A percentile compares a stretch with the other conserved stretches of the same genome.
phyloP scores from a whole-genome alignment of 2,797 vertebrate species.

The Macropus fuliginosus region DNA sequence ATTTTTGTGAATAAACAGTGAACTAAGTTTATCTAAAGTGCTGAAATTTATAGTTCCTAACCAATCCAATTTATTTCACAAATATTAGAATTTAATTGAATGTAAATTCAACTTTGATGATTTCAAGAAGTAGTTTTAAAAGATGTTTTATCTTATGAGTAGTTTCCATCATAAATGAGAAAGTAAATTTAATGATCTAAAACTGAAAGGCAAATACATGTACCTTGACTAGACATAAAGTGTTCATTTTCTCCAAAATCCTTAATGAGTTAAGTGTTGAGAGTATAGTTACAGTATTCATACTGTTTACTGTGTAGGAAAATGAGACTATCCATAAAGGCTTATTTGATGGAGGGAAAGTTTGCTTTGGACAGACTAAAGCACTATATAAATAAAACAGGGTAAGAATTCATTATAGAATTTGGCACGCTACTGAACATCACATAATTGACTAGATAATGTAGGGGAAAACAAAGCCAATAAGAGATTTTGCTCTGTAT shows the following conservation, averaged over 20 bases:
- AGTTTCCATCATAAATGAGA: background rate
- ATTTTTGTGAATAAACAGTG: background rate
- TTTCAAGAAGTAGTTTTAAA: background rate
- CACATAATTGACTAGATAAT: background rate
- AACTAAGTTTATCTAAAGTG: background rate
- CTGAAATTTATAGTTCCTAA: background rate
- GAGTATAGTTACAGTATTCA: background rate
- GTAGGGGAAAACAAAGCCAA: background rate
- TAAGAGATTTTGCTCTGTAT: background rate
- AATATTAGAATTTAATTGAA: background rate
- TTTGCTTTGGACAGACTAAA: background rate
- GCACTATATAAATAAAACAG: background rate
- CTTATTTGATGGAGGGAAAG: background rate
- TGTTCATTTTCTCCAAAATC: background rate
- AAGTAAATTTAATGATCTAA: background rate
- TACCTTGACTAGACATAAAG: background rate
- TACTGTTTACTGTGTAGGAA: background rate
- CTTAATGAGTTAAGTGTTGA: background rate
- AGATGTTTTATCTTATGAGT: background rate
- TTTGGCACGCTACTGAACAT: background rate
- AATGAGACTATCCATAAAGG: background rate
- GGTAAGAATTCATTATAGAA: background rate
- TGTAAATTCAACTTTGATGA: background rate
- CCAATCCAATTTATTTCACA: background rate
- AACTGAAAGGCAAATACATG: background rate